Evolutionary conservation across 2,888 invertebrate species (phyloP), one percentile per base, ranked within the genome.

Genomic region (Torymus texanus): DNA sequence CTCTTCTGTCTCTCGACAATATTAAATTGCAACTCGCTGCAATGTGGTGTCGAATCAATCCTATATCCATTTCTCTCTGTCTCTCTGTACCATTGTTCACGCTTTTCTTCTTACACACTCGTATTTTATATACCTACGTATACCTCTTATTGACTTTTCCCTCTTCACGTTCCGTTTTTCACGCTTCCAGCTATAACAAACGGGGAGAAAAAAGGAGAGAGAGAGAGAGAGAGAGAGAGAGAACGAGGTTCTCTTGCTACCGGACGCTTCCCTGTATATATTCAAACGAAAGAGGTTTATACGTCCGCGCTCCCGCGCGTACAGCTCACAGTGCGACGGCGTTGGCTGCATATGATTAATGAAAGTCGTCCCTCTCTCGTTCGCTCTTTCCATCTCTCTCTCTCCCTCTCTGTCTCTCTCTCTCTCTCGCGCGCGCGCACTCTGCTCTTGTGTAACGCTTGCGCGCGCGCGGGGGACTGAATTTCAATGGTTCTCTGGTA

Each of bases 401-500:
- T 13, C 51, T 13, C 80, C 59, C n/a, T 59, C 41, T 14, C 51
- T 61, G 11, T 8, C 18, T 58, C 16, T 13, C 41, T 16, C 51
- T 68, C 41, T 14, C 12, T 12, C 51, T 12, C 80, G 58, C n/a
- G 50, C 41, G 10, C 24, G 51, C 14, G 0, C 21, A 59, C 18
- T 13, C 21, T 13, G 59, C 50, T 51, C 14, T 18, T 16, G 29
- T 70, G 18, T 41, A 41, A 53, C 18, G 24, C 24, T 41, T 10
- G 55, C 65, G 82, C n/a, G 62, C 21, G 21, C 21, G 21, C 21
- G 21, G n/a, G 21, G 41, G 61, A 8, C 83, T 83, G 85, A 86
- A 86, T 86, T 84, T 85, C 83, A 88, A 88, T 86, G 86, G 86
- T 85, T 87, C 83, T 84, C 67, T 65, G 62, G 68, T 85, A 79